Conservation (phyloP, 2,113 vertebrate species). For the Steatornis caripensis region DNA sequence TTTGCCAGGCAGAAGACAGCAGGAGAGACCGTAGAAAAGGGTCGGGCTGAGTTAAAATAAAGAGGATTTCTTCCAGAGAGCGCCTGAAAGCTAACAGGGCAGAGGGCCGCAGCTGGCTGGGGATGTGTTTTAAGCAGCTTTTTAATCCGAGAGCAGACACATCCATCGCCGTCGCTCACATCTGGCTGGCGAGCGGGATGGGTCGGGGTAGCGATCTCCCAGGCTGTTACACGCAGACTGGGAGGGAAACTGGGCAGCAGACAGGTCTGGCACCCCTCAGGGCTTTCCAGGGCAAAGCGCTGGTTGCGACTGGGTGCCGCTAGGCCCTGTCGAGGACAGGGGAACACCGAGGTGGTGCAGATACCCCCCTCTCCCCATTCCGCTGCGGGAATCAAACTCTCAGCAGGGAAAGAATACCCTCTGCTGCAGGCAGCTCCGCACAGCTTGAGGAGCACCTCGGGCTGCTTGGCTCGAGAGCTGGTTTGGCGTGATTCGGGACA, state of each 20-base stretch:
- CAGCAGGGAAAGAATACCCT: not conserved
- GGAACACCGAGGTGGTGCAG: not conserved
- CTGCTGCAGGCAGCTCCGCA: not conserved
- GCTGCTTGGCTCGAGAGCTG: not conserved
- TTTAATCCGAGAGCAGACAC: not conserved
- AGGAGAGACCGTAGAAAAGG: not conserved
- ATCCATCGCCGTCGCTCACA: not conserved
- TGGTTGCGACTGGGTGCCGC: not conserved
- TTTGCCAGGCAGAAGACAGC: not conserved
- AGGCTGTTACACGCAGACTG: not conserved
- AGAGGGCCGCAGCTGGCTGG: not conserved
- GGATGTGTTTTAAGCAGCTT: not conserved
- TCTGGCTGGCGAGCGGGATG: not conserved
- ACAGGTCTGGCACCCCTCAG: not conserved
- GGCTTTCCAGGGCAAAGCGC: not conserved
- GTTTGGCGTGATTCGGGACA: not conserved
- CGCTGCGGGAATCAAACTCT: rapidly evolving
- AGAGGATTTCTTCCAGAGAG: not conserved
- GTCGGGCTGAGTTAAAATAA: not conserved
- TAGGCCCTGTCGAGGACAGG: rapidly evolving
- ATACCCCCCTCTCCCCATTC: not conserved
- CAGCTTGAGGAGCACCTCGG: not conserved
- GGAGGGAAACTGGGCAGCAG: not conserved
- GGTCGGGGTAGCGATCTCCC: not conserved
- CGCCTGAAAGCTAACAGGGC: not conserved